Base-by-base conservation (phyloP, 2,113 vertebrate genomes). In the Pyrgilauda ruficollis region DNA sequence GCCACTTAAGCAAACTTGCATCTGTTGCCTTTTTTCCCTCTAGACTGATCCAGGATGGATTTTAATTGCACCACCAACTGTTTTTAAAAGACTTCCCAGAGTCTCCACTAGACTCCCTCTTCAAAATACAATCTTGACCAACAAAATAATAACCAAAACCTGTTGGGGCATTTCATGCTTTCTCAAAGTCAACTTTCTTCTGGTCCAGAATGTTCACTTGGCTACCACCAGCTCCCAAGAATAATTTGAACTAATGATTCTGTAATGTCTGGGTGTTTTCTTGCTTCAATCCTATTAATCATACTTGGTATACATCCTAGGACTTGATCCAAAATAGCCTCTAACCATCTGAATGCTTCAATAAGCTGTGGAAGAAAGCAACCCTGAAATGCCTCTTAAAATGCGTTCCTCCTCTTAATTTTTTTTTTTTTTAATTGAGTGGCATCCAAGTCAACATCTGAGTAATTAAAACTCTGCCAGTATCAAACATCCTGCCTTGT, bases 401-500 rank as follows among this genome's bases (percentile, higher is more conserved):
- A 97, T 94, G 95, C 67, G 58, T 93, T 94, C 83, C 61, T 96
- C 95, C 86, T 94, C 78, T 96, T 97, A 77, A 90, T 97, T 97
- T 44, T 37, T 37, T 97, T 44, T 52, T 49, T 52, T 90, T 95
- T 53, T 75, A 62, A 86, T 93, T 96, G 76, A 95, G 90, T 90
- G 90, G 59, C 87, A 97, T 97, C 95, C 95, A 97, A 97, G 93
- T 96, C 97, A 98, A 96, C 85, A 84, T 97, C 94, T 96, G 97
- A 98, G 95, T 96, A 98, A 98, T 98, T 97, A 98, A 98, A 98
- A 95, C 94, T 93, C 96, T 97, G 96, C 97, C 97, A 98, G 93
- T 87, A 98, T 97, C 94, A 97, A 98, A 97, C 85, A 96, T 67
- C 15, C 16, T 95, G 93, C 80, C 84, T 97, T 89, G 76, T 90